A percentile compares a stretch with the other conserved stretches of the same genome.
Conservation (phyloP, 2,888 invertebrate species). For the Leptinotarsa rubiginosa region DNA sequence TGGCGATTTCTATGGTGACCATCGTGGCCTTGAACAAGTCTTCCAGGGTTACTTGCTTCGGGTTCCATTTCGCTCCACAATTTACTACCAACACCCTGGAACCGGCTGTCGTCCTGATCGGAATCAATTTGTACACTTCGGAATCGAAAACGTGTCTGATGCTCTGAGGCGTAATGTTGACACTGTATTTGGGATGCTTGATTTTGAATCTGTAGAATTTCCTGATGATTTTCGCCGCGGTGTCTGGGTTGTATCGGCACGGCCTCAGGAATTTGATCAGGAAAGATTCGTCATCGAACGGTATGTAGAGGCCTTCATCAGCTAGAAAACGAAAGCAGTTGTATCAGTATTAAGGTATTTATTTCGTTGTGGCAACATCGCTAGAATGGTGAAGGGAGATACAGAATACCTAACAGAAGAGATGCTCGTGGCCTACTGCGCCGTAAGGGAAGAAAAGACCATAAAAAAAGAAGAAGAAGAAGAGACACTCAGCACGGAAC, state of each 20-base stretch:
- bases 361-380: no score
- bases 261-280: conserved; percentile 85
- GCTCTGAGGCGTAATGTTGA: conserved; percentile 73
- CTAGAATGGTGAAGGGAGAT: no score
- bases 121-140: conserved; percentile 77
- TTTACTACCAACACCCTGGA: conserved; percentile 78
- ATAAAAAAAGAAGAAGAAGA: no score
- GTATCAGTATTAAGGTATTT: no score
- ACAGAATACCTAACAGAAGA: no score
- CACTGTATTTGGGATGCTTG: conserved; percentile 73
- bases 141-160: conserved; percentile 74
- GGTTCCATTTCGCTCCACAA: conserved; percentile 82
- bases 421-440: no score
- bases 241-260: conserved; percentile 86
- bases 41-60: conserved; percentile 74
- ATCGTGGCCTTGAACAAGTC: conserved; percentile 80
- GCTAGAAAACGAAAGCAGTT: conserved; percentile 63
- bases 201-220: conserved; percentile 78
- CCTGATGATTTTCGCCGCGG: conserved; percentile 81
- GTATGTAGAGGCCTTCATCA: conserved; percentile 73
- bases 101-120: conserved; percentile 76
- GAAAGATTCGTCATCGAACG: conserved; percentile 78
- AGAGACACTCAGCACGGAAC: no score
- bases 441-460: no score
- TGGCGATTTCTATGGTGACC: conserved; percentile 78